Base-by-base conservation (phyloP, 2,113 vertebrate genomes). In the Poeciliopsis turrubarensis region DNA sequence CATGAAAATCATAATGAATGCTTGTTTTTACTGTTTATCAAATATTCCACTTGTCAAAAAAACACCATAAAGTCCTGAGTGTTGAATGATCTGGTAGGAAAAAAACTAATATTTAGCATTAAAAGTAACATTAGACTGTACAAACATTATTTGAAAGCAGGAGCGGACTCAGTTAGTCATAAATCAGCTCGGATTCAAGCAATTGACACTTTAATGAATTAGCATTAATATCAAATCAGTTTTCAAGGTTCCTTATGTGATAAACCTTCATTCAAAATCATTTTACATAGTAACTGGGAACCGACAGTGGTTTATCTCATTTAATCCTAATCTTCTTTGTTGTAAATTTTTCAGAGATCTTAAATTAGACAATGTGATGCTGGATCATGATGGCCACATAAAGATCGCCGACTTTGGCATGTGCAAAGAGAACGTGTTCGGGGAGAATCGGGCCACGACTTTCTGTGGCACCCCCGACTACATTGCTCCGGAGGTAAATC, bases 391-490 rank as follows among this genome's bases (percentile, higher is more conserved):
- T 0, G 98, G 98, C 30, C 98, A 99, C 85, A 96, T 98, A 82
- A 99, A 99, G 90, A 99, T 99, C 6, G 97, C 98, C 0, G 98
- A 99, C 82, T 99, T 99, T 9, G 98, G 98, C 26, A 99, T 99
- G 98, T 99, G 98, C 86, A 99, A 99, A 91, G 98, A 99, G 88
- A 97, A 97, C 0, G 91, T 99, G 70, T 79, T 95, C 12, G 96
- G 95, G 0, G 98, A 99, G 3, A 96, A 95, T 81, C 95, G 94
- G 9, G 97, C 97, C 0, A 98, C 96, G 54, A 99, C 98, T 2
- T 99, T 99, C 93, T 99, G 98, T 0, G 98, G 98, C 19, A 99
- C 98, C 4, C 98, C 98, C 0, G 98, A 99, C 92, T 99, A 99
- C 77, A 99, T 99, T 0, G 98, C 98, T 62, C 98, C 95, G 51